Percentiles rank a stretch among this genome's conserved stretches.
Conservation (phyloP, 2,797 vertebrate genomes). For the Spheniscus humboldti region DNA sequence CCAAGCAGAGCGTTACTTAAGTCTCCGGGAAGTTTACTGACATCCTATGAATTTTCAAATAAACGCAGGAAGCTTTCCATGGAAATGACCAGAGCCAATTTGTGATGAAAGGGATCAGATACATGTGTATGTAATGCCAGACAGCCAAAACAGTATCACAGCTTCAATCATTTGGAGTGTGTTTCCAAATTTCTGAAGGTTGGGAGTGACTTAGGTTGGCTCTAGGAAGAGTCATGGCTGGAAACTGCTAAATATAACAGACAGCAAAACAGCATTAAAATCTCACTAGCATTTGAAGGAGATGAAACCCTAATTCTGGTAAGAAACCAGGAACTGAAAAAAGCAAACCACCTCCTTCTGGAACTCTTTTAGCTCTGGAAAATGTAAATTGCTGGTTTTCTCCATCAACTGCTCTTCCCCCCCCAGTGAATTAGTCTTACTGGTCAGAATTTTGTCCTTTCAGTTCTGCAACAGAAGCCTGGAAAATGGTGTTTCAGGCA, state of each 20-base stretch:
- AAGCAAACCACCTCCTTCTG: not conserved
- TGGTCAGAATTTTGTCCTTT: not conserved
- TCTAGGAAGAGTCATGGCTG: not conserved
- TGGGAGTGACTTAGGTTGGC: not conserved
- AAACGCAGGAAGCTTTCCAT: not conserved
- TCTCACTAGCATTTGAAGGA: not conserved
- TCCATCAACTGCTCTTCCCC: not conserved
- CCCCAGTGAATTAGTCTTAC: not conserved
- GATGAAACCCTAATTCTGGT: not conserved
- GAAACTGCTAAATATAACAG: not conserved
- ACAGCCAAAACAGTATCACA: not conserved
- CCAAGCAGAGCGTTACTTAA: not conserved
- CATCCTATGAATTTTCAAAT: not conserved
- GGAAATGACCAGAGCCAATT: not conserved
- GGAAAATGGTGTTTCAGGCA: not conserved
- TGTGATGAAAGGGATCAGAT: not conserved
- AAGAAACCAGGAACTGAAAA: not conserved
- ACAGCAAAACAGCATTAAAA: not conserved
- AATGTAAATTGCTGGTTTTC: not conserved
- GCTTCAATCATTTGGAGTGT: accelerated
- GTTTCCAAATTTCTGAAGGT: not conserved
- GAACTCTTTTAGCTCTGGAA: not conserved
- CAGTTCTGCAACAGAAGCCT: not conserved
- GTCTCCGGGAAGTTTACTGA: not conserved
- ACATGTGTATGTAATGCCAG: not conserved